phyloP scores from a whole-genome alignment of 2,888 invertebrate genomes.

The Gisinianus flammeolus region DNA sequence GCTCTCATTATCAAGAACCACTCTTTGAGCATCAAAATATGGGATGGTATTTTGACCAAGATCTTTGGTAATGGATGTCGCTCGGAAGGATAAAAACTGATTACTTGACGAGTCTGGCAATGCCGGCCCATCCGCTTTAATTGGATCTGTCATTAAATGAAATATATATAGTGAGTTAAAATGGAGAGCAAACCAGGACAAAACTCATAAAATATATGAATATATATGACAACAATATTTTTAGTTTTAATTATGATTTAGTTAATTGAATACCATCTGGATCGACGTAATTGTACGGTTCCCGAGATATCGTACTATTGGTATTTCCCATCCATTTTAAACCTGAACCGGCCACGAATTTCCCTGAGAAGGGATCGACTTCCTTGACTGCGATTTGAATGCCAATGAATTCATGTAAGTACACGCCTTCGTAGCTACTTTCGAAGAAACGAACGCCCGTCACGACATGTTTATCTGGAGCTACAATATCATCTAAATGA shows the following conservation, averaged over 20 bases:
- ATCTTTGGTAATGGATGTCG: constrained; percentile 74
- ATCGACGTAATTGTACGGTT: constrained; percentile 34
- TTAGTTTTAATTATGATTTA: no score
- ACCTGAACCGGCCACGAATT: neutral
- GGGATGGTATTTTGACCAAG: constrained; percentile 84
- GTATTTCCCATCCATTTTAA: constrained; percentile 28
- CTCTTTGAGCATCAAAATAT: constrained; percentile 78
- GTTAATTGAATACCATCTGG: constrained; percentile 6
- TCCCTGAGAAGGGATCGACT: constrained; percentile 27
- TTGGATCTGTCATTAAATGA: constrained; percentile 57
- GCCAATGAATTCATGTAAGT: constrained; percentile 31
- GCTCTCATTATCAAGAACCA: constrained; percentile 71
- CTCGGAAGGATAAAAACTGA: constrained; percentile 73
- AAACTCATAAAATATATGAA: neutral
- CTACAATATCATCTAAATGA: constrained; percentile 35
- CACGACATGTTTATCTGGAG: constrained; percentile 28
- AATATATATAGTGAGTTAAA: no score
- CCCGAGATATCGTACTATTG: constrained; percentile 27
- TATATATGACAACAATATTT: no score
- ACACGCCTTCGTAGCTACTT: constrained; percentile 19
- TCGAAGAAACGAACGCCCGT: constrained; percentile 35
- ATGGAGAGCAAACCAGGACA: neutral
- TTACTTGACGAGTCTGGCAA: constrained; percentile 70
- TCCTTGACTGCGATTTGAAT: constrained; percentile 24
- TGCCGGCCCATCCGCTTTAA: constrained; percentile 61